Percentiles rank a stretch among this genome's conserved stretches.
phyloP scores from a whole-genome alignment of 2,113 vertebrate species.

The Corydoras sp. region DNA sequence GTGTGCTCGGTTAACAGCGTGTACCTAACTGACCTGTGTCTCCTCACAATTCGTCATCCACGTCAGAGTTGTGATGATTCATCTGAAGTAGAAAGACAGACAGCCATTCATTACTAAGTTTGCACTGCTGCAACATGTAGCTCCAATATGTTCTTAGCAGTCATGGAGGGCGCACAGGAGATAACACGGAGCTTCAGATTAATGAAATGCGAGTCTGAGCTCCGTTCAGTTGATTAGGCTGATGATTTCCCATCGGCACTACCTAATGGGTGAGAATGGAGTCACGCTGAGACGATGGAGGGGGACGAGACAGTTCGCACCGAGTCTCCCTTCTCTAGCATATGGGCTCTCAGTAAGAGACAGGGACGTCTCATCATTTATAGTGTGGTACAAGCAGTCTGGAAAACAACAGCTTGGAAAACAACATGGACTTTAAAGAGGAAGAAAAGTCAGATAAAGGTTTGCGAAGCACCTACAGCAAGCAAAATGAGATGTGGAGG shows the following conservation, averaged over 20 bases:
- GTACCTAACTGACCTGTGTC: slow-evolving; percentile 31
- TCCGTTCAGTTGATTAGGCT: slow-evolving; percentile 20
- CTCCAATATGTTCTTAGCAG: slow-evolving; percentile 10
- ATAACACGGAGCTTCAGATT: slow-evolving; percentile 28
- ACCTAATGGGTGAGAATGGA: slow-evolving; percentile 25
- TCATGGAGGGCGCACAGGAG: neutral
- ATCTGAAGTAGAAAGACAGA: slow-evolving; percentile 51
- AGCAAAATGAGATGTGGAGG: neutral
- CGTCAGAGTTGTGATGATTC: slow-evolving; percentile 67
- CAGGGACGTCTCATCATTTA: slow-evolving; percentile 20
- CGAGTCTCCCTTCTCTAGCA: slow-evolving; percentile 18
- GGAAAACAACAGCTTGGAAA: slow-evolving; percentile 35
- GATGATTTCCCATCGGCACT: slow-evolving; percentile 18
- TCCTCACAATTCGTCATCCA: slow-evolving; percentile 67
- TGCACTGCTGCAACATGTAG: neutral
- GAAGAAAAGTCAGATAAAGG: neutral
- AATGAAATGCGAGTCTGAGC: slow-evolving; percentile 34
- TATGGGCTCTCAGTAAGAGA: slow-evolving; percentile 29
- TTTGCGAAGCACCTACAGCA: neutral
- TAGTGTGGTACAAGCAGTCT: slow-evolving; percentile 1
- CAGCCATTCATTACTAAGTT: slow-evolving; percentile 15
- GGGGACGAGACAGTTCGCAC: slow-evolving; percentile 12
- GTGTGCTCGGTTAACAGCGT: neutral
- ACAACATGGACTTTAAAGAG: slow-evolving; percentile 13
- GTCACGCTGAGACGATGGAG: slow-evolving; percentile 30